phyloP scores from a whole-genome alignment of 2,113 vertebrate genomes.

The Ptychochromis oligacanthus region DNA sequence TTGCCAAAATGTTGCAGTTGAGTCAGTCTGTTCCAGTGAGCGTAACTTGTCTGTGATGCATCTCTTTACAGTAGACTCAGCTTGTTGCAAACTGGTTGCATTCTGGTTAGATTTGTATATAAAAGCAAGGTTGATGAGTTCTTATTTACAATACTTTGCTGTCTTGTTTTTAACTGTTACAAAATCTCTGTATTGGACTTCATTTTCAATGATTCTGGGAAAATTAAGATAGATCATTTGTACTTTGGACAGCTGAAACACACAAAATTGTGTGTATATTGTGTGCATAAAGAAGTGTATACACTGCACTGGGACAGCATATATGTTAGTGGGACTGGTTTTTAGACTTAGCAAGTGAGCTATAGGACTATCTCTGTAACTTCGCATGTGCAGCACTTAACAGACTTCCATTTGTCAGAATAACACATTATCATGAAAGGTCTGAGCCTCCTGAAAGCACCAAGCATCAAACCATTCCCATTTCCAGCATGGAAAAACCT shows the following conservation, averaged over 20 bases:
- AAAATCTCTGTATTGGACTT: rapidly evolving
- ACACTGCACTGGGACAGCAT: not conserved
- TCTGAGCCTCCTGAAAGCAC: constrained; percentile 20
- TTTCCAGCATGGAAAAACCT: constrained; percentile 16
- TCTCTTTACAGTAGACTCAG: no score
- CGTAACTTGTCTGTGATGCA: no score
- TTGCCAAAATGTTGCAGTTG: no score
- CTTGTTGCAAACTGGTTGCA: no score
- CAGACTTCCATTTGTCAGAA: constrained; percentile 14
- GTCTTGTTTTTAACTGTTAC: not conserved
- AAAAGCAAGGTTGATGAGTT: no score
- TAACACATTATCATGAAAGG: not conserved
- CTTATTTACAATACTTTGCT: no score
- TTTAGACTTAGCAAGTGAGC: not conserved
- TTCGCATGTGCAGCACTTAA: not conserved
- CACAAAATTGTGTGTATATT: not conserved
- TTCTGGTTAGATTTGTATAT: no score
- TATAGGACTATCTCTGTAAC: not conserved
- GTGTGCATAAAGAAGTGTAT: not conserved
- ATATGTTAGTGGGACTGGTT: not conserved
- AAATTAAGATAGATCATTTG: not conserved
- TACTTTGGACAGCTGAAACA: not conserved
- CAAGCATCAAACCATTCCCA: constrained; percentile 16
- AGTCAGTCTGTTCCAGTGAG: no score
- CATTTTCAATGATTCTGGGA: not conserved